Percentiles rank a stretch among this genome's conserved stretches.
These are phyloP conservation scores for Linepithema humile DNA, from an alignment of 1,140 invertebrate species.

Conservation along the genomic window DNA sequence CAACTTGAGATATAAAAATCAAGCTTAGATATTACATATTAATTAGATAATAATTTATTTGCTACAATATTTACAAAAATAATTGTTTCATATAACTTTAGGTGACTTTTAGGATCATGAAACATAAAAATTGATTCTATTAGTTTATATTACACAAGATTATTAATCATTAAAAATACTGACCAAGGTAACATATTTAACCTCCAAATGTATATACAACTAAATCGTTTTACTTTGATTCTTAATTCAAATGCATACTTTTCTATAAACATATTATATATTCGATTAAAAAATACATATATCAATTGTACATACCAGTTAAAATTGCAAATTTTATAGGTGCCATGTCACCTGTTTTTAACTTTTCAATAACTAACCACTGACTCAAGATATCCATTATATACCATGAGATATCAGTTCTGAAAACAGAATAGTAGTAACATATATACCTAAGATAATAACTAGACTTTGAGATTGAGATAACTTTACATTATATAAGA, in stretches of 20 bases:
- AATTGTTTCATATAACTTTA: not conserved
- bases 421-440: too few species aligned
- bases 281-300: not conserved
- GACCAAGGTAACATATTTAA: conserved; percentile 13
- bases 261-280: not conserved
- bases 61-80: not conserved
- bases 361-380: too few species aligned
- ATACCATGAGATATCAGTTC: too few species aligned
- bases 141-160: not conserved
- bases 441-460: too few species aligned
- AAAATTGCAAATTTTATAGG: conserved; percentile 75
- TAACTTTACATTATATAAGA: too few species aligned
- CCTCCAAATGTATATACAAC: not conserved
- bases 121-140: not conserved
- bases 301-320: conserved; percentile 69
- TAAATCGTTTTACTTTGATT: not conserved
- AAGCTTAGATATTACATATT: too few species aligned
- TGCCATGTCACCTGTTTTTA: conserved; percentile 63
- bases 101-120: too few species aligned
- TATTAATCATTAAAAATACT: conserved; percentile 26
- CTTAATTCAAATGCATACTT: not conserved
- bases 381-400: too few species aligned
- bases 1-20: not conserved
- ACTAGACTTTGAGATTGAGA: too few species aligned
- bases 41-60: too few species aligned